A percentile compares a stretch with the other conserved stretches of the same genome.
phyloP scores from a whole-genome alignment of 2,113 vertebrate genomes.

The Microtus ochrogaster region DNA sequence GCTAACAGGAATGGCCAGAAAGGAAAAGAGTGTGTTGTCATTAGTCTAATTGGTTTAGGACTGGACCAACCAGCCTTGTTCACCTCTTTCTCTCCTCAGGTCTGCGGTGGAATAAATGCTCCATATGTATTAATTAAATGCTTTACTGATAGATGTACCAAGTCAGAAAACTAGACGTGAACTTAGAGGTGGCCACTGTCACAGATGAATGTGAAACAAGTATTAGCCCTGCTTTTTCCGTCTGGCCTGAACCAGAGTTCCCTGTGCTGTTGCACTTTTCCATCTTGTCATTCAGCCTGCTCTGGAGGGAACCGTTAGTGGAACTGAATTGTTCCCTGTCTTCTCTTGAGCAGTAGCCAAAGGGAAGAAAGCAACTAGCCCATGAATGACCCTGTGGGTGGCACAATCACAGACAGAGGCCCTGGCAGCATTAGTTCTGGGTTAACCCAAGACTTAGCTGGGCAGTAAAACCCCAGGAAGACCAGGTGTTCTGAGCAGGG shows the following conservation, averaged over 20 bases:
- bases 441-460: slow-evolving; percentile 10
- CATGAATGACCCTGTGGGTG: not conserved
- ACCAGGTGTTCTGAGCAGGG: slow-evolving; percentile 29
- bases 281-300: not conserved
- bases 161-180: slow-evolving; percentile 54
- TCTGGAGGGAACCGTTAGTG: slow-evolving; percentile 23
- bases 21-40: not conserved
- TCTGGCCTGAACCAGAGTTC: slow-evolving; percentile 33
- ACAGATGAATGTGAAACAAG: slow-evolving; percentile 1
- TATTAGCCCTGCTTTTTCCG: not conserved
- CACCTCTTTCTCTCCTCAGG: slow-evolving; percentile 32
- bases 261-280: slow-evolving; percentile 1
- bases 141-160: slow-evolving; percentile 28
- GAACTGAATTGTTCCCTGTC: not conserved
- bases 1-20: not conserved
- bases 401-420: not conserved
- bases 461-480: not conserved
- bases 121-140: slow-evolving; percentile 39
- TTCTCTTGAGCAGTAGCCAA: slow-evolving; percentile 27
- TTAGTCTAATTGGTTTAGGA: slow-evolving; percentile 25
- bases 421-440: not conserved
- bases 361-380: slow-evolving; percentile 47
- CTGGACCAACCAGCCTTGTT: not conserved
- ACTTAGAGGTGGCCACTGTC: slow-evolving; percentile 16
- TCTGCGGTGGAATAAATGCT: slow-evolving; percentile 28